phyloP scores from a whole-genome alignment of 2,113 vertebrate species.

The Saccopteryx leptura region DNA sequence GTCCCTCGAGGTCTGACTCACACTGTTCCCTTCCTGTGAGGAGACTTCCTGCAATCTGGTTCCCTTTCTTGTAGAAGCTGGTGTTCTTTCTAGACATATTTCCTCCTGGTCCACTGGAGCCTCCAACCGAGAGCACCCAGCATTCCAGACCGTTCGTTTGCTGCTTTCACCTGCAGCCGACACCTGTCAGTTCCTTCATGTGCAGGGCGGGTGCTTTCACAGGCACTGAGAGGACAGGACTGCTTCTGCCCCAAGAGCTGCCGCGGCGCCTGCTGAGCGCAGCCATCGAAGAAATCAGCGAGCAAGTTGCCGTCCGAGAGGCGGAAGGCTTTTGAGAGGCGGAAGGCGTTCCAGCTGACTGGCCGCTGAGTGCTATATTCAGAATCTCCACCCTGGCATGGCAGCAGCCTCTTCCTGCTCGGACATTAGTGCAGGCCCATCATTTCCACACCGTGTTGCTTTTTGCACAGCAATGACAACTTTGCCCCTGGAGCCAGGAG shows the following conservation, averaged over 20 bases:
- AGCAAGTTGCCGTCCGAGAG: not conserved
- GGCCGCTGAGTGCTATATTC: constrained; percentile 25
- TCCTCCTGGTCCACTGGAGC: not conserved
- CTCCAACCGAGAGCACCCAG: not conserved
- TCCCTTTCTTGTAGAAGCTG: constrained; percentile 23
- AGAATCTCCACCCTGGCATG: constrained; percentile 56
- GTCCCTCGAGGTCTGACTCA: constrained; percentile 20
- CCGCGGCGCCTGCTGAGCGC: not conserved
- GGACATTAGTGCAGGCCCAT: constrained; percentile 50
- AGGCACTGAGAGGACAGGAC: not conserved
- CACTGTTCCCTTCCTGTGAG: not conserved
- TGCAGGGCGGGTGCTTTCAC: not conserved
- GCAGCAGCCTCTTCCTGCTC: constrained; percentile 62
- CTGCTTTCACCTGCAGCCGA: not conserved
- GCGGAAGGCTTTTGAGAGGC: constrained; percentile 37
- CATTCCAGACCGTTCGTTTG: not conserved
- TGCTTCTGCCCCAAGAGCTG: not conserved
- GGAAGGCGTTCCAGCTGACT: constrained; percentile 66
- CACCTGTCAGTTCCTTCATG: not conserved
- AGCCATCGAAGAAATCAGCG: not conserved
- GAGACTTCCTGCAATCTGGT: constrained; percentile 51
- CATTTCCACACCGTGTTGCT: constrained; percentile 61
- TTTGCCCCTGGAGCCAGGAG: constrained; percentile 63
- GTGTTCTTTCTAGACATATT: not conserved
- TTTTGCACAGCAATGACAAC: constrained; percentile 63